Evolutionary conservation across 2,797 vertebrate genomes (phyloP).

Genomic region (Acomys russatus): DNA sequence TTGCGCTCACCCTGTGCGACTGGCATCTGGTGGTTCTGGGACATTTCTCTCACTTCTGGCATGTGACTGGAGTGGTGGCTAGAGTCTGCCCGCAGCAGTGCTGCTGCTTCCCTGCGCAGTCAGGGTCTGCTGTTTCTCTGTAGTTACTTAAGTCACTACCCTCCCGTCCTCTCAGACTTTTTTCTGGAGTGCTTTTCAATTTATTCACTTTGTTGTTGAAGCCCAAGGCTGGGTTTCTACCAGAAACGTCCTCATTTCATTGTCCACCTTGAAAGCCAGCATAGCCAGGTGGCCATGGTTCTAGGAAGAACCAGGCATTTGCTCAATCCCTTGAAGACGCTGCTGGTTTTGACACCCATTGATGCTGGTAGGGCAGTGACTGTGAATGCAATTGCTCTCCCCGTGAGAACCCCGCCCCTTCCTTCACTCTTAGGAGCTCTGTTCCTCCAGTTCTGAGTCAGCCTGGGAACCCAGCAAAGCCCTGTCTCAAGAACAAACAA

Average conservation of each 20-base stretch:
- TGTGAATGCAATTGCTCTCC: background rate
- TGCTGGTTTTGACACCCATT: background rate
- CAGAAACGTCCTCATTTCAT: background rate
- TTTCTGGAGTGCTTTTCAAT: constrained; percentile 13
- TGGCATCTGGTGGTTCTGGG: background rate
- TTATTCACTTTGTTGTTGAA: background rate
- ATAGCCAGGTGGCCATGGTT: background rate
- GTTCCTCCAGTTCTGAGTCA: background rate
- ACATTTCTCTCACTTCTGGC: background rate
- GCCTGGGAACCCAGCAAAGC: background rate
- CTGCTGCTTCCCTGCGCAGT: rapidly evolving
- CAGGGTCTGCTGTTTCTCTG: background rate
- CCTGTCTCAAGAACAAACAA: background rate
- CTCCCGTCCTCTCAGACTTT: background rate
- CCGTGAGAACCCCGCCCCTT: background rate
- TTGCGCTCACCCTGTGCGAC: background rate
- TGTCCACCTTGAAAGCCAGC: background rate
- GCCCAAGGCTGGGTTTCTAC: background rate
- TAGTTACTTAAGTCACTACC: background rate
- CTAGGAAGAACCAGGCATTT: background rate
- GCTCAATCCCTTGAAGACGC: background rate
- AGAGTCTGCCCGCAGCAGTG: background rate
- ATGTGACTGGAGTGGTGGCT: background rate
- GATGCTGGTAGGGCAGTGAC: background rate
- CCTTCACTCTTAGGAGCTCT: background rate